Evolutionary conservation across 2,888 invertebrate species (phyloP), one percentile per base, ranked within the genome.

Genomic region (Tuberolachnus salignus): DNA sequence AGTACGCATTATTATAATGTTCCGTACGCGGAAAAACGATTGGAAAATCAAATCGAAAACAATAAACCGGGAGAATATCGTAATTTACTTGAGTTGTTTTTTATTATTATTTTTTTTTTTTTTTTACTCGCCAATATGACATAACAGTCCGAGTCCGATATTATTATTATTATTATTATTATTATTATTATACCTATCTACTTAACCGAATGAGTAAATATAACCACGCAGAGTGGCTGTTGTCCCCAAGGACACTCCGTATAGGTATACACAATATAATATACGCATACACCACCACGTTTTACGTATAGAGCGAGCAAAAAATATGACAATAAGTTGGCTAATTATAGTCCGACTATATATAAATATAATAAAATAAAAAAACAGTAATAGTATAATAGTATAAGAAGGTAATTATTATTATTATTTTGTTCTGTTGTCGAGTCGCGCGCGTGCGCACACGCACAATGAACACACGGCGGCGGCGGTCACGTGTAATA

Each of bases 171-270:
- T n/a, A n/a, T n/a, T n/a, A n/a, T n/a, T n/a, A n/a, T n/a, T n/a
- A 34, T 34, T 34, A 34, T 34, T 34, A 6, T 34, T 34, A 34
- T 34, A 34, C 6, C 34, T 34, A 34, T 34, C 34, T 34, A 34
- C 34, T 34, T 34, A 34, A 34, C 3, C 23, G 11, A 42, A 26
- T 3, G 16, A 14, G 69, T 69, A 53, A 69, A 42, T 69, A 42
- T 21, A 53, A 53, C 53, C 19, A 8, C 57, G 23, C 44, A 23
- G 46, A 23, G 71, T 70, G 55, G 23, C 26, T 57, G 71, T 46
- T 57, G 71, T 71, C 26, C 23, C 14, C 71, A 71, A 71, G 71
- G 71, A 71, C 71, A 59, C n/a, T 23, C n/a, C 16, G n/a, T 44
- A n/a, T 42, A 46, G n/a, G 34, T 34, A 34, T 46, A 26, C 44